Percentiles rank a stretch among this genome's conserved stretches.
phyloP scores from a whole-genome alignment of 2,888 invertebrate genomes.

The Salpingus planirostris region DNA sequence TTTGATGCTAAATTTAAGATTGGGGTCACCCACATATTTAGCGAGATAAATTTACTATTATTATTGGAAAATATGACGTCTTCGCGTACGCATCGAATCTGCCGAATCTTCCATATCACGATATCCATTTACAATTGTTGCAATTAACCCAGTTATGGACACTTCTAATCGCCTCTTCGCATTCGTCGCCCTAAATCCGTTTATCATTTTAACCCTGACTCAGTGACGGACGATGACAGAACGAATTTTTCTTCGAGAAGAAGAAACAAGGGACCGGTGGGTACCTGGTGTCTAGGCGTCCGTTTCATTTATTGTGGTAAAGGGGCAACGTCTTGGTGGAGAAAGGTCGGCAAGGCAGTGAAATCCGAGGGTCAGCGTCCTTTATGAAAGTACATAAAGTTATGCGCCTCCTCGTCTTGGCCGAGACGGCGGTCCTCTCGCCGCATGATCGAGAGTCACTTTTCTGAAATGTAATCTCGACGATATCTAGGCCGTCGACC shows the following conservation, averaged over 20 bases:
- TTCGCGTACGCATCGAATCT: too few relatives aligned
- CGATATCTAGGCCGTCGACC: constrained; percentile 26
- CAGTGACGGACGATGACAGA: too few relatives aligned
- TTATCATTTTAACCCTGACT: constrained; percentile 17
- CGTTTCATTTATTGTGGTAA: too few relatives aligned
- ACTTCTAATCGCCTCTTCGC: too few relatives aligned
- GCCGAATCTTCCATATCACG: too few relatives aligned
- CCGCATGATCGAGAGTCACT: constrained; percentile 22
- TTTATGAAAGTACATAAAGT: constrained; percentile 25
- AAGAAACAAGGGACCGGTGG: too few relatives aligned
- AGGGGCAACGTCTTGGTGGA: constrained; percentile 26
- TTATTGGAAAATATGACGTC: too few relatives aligned
- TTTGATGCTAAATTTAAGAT: neutral
- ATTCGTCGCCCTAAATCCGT: constrained; percentile 13
- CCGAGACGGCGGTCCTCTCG: neutral
- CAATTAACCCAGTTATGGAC: constrained; percentile 13
- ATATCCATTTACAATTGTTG: too few relatives aligned
- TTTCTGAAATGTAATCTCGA: constrained; percentile 23
- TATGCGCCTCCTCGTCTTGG: too few relatives aligned
- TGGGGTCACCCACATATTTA: constrained; percentile 9
- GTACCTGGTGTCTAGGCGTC: too few relatives aligned
- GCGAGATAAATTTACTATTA: too few relatives aligned
- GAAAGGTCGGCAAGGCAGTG: constrained; percentile 33
- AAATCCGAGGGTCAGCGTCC: constrained; percentile 32
- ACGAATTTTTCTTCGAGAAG: too few relatives aligned